Evolutionary conservation across 2,113 vertebrate species (phyloP).

Genomic region (Gila orcuttii): DNA sequence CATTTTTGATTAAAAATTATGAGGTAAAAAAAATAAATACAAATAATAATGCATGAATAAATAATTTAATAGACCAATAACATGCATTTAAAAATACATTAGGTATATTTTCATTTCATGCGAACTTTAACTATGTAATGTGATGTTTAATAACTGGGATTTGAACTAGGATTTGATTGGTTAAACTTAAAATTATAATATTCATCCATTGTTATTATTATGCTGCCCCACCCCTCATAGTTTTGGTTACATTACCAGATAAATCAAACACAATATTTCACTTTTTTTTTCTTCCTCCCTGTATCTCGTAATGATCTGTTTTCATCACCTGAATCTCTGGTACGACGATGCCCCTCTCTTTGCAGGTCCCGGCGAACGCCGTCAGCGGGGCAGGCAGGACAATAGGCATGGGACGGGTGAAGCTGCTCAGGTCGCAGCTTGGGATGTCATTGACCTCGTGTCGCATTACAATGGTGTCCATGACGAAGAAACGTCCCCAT

Average conservation of each 20-base stretch:
- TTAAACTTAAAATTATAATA: not conserved
- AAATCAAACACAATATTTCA: not conserved
- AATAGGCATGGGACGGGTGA: conserved; percentile 88
- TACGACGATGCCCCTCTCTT: conserved; percentile 85
- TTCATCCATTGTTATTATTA: not conserved
- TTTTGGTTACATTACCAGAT: not conserved
- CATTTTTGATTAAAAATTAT: too few species aligned
- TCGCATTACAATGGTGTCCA: conserved; percentile 98
- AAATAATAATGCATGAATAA: not conserved
- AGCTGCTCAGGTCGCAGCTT: conserved; percentile 97
- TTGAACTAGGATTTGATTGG: not conserved
- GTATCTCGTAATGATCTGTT: not conserved
- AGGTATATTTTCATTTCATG: not conserved
- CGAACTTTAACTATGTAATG: not conserved
- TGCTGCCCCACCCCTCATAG: not conserved
- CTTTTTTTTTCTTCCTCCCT: not conserved
- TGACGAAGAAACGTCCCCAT: conserved; percentile 97
- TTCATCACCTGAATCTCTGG: conserved; percentile 94
- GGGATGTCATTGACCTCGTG: conserved; percentile 98
- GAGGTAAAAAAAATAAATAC: too few species aligned
- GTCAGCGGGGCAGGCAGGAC: conserved; percentile 91
- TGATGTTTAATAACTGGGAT: not conserved
- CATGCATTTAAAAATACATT: not conserved
- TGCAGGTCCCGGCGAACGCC: conserved; percentile 89
- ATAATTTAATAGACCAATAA: not conserved